Evolutionary conservation across 1,140 invertebrate genomes (phyloP).

Genomic region (Drosophila biarmipes): DNA sequence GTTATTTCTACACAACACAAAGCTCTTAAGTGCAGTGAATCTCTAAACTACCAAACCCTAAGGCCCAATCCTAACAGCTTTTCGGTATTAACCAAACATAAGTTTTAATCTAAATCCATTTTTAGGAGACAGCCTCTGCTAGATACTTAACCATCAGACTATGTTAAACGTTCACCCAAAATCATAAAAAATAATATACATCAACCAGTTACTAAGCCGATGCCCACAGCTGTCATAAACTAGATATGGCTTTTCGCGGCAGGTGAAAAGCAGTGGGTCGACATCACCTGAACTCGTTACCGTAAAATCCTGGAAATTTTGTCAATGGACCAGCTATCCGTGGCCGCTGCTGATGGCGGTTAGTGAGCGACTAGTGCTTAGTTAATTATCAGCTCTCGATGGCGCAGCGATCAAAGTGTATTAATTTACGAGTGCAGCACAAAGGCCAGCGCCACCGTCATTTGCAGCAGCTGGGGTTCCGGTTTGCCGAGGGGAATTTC

Average conservation of each 20-base stretch:
- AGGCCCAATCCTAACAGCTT: no score
- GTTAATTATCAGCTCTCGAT: conserved; percentile 69
- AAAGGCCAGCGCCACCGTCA: conserved; percentile 39
- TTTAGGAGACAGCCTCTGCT: no score
- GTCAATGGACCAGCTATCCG: conserved; percentile 24
- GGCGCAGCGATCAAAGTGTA: conserved; percentile 48
- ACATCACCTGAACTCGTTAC: conserved; percentile 20
- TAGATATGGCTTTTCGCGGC: background rate
- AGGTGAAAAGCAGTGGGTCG: no score
- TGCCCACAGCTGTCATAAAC: background rate
- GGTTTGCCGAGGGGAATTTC: background rate
- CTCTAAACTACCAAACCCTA: no score
- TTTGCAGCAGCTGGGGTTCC: conserved; percentile 22
- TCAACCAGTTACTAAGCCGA: background rate
- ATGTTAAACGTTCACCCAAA: no score
- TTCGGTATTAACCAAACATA: no score
- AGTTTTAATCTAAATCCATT: no score
- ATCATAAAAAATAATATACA: no score
- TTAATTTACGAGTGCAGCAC: conserved; percentile 63
- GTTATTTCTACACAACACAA: no score
- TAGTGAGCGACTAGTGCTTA: conserved; percentile 40
- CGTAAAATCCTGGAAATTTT: conserved; percentile 38
- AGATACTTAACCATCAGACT: no score
- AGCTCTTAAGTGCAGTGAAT: no score
- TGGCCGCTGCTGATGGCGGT: conserved; percentile 24